Evolutionary conservation across 2,888 invertebrate species (phyloP).

Genomic region (Pseudococcus longispinus): DNA sequence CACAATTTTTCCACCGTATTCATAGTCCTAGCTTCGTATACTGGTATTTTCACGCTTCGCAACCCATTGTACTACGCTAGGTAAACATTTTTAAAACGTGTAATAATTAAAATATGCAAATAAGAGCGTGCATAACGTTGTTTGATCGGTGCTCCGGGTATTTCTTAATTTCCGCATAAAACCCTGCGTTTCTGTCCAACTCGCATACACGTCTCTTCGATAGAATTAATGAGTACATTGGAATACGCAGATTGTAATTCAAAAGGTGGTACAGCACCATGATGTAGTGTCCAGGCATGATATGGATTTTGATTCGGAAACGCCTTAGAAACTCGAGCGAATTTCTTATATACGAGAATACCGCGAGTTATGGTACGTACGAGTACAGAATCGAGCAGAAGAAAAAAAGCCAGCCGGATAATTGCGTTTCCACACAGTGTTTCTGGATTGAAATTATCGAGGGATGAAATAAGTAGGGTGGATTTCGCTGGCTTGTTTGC

Average conservation of each 20-base stretch:
- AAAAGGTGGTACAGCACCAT: conserved; percentile 23
- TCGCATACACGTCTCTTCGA: not conserved
- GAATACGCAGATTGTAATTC: conserved; percentile 14
- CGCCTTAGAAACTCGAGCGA: not conserved
- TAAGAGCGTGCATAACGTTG: not conserved
- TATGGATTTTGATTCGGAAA: conserved; percentile 42
- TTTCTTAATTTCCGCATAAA: conserved; percentile 43
- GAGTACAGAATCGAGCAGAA: not conserved
- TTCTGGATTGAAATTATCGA: not conserved
- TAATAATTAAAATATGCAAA: conserved; percentile 47
- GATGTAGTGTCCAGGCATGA: conserved; percentile 19
- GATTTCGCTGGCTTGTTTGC: not conserved
- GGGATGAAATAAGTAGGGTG: conserved; percentile 24
- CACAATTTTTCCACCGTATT: not conserved
- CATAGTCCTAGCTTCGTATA: not conserved
- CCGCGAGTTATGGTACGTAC: not conserved
- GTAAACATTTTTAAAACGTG: conserved; percentile 8
- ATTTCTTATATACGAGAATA: not conserved
- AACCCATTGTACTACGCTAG: not conserved
- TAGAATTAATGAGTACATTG: conserved; percentile 4
- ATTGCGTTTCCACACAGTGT: conserved; percentile 9
- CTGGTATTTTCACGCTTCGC: conserved; percentile 19
- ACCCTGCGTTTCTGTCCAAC: not conserved
- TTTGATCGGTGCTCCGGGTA: conserved; percentile 15
- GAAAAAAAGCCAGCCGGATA: not conserved